Evolutionary conservation across 1,140 invertebrate species (phyloP), one percentile per base, ranked within the genome.

Genomic region (Caenorhabditis brenneri): DNA sequence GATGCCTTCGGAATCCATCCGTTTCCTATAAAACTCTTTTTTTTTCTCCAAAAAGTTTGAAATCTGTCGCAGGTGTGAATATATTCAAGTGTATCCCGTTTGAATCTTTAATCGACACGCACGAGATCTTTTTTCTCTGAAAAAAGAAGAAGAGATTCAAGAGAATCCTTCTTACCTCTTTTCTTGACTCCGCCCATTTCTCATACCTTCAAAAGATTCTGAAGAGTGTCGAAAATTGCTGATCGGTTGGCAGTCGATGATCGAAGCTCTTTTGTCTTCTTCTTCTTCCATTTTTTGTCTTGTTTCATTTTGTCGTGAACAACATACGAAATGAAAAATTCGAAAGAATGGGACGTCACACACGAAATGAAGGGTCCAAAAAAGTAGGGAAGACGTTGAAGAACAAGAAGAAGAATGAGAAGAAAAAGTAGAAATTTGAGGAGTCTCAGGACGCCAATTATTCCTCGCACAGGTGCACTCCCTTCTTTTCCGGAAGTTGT

Each of bases 381-480:
- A 55, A 74, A 74, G 15, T 24, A n/a, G 24, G 46, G 36, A 46
- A 46, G 65, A 10, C n/a, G n/a, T n/a, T n/a, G n/a, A n/a, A n/a
- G n/a, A 65, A 65, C 6, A 36, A 65, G 58, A 36, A 42, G 9
- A 74, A 55, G 58, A 65, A 65, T 12, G 33, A 33, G 58, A 36
- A 39, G 36, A 74, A 55, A 24, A 42, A 74, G 65, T 74, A 74
- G 65, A 74, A 74, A 74, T 74, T 74, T 74, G 65, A 74, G 65
- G 65, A 74, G 65, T 74, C 65, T 74, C 36, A 24, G 65, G 65
- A 74, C 65, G 36, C 65, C 65, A 74, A 74, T 74, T 74, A 74
- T 74, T 74, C 42, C 65, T 74, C 65, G 65, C 65, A 74, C 65
- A 74, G 65, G 65, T 74, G 65, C 65, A 74, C 65, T 74, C 65